Evolutionary conservation across 2,797 vertebrate species (phyloP).

Genomic region (Aplochiton taeniatus): DNA sequence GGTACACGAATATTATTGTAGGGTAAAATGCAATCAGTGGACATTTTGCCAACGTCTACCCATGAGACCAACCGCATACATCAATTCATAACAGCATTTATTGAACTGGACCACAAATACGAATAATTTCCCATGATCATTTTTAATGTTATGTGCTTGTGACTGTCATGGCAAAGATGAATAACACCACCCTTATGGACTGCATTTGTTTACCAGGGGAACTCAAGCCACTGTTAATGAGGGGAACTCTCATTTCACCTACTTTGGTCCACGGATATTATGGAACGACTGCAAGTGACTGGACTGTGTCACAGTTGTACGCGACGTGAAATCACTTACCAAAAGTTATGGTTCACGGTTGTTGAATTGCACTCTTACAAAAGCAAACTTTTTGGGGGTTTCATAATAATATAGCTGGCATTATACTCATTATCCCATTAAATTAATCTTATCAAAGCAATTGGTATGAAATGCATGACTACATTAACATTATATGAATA

Average conservation of each 20-base stretch:
- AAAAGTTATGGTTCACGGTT: neutral
- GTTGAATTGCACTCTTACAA: constrained; percentile 18
- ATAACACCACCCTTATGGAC: neutral
- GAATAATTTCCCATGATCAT: neutral
- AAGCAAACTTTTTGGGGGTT: constrained; percentile 3
- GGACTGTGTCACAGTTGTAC: no score
- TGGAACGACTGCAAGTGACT: neutral
- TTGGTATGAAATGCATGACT: neutral
- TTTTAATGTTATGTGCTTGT: constrained; percentile 4
- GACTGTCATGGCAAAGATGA: neutral
- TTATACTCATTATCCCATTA: neutral
- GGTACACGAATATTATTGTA: no score
- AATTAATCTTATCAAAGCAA: neutral
- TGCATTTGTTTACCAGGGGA: no score
- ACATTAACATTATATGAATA: neutral
- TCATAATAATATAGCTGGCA: neutral
- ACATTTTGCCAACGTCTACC: neutral
- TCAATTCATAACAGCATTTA: constrained; percentile 30
- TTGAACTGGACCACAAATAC: constrained; percentile 17
- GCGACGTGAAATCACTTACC: neutral
- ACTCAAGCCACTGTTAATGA: no score
- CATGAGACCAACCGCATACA: constrained; percentile 12
- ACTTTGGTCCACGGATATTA: no score
- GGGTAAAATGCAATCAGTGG: neutral
- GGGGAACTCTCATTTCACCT: no score